These are phyloP conservation scores for Lucifuga dentata DNA, from an alignment of 2,113 vertebrate genomes.

Conservation along the genomic window DNA sequence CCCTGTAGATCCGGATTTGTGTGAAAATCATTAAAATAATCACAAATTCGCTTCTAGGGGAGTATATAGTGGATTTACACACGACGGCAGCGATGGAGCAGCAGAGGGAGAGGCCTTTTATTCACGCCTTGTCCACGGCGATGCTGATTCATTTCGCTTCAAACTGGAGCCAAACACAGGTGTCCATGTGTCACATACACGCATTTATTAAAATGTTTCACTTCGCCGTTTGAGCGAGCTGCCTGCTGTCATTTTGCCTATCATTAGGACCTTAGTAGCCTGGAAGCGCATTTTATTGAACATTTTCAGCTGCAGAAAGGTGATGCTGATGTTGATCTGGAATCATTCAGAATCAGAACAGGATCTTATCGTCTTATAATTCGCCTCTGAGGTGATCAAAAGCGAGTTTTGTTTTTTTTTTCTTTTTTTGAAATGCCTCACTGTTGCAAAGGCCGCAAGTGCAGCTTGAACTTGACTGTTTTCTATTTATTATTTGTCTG, in stretches of 20 bases:
- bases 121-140: neutral
- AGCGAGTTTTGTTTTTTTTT: conserved; percentile 3
- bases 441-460: conserved; percentile 39
- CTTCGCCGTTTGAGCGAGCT: too few species aligned
- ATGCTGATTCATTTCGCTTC: too few species aligned
- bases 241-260: too few species aligned
- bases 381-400: neutral
- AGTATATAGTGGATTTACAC: conserved; percentile 99
- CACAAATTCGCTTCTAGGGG: conserved; percentile 99
- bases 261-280: too few species aligned
- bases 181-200: too few species aligned
- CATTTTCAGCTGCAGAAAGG: too few species aligned
- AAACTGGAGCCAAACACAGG: too few species aligned
- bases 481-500: conserved; percentile 52
- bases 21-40: conserved; percentile 90
- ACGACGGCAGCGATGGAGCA: conserved; percentile 85
- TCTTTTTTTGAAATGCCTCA: conserved; percentile 5
- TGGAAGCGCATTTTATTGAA: too few species aligned
- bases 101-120: conserved; percentile 28
- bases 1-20: conserved; percentile 99
- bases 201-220: too few species aligned
- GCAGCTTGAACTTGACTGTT: conserved; percentile 37
- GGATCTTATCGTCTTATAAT: too few species aligned
- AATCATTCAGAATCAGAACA: neutral
- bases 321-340: neutral